Percentiles rank a stretch among this genome's conserved stretches.
These are phyloP conservation scores for Thryonomys swinderianus DNA, from an alignment of 2,113 vertebrate genomes.

Conservation along the genomic window DNA sequence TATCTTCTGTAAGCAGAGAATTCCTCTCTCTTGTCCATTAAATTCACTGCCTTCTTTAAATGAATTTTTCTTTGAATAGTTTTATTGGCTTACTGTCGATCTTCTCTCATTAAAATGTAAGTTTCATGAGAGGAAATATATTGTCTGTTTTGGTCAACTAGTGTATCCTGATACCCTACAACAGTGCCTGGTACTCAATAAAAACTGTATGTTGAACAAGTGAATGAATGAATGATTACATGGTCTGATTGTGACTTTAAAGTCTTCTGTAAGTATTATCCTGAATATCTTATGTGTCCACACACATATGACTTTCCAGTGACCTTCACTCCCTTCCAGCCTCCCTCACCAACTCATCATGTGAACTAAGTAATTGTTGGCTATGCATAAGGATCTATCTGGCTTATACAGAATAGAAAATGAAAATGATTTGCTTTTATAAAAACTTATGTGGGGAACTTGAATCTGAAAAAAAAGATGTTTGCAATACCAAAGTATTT, in stretches of 20 bases:
- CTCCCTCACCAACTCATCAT: background rate
- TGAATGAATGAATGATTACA: background rate
- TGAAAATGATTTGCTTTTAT: conserved; percentile 58
- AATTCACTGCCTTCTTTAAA: conserved; percentile 19
- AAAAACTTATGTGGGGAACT: conserved; percentile 48
- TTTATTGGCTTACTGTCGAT: conserved; percentile 25
- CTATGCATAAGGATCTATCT: conserved; percentile 6
- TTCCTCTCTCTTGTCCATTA: conserved; percentile 34
- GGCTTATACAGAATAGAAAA: conserved; percentile 37
- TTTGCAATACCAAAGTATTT: conserved; percentile 68
- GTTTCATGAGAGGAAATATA: background rate
- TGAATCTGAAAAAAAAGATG: conserved; percentile 57
- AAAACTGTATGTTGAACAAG: background rate
- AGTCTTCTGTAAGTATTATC: conserved; percentile 36
- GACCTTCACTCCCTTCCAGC: background rate
- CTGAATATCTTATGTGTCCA: background rate
- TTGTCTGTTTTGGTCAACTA: conserved; percentile 53
- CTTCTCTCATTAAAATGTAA: conserved; percentile 29
- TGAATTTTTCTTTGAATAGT: conserved; percentile 20
- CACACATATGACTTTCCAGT: background rate
- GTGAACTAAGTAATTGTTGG: conserved; percentile 36
- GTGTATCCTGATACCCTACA: background rate
- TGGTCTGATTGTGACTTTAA: conserved; percentile 39
- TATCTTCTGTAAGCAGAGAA: background rate
- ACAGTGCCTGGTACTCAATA: background rate